Conservation (phyloP, 2,113 vertebrate genomes). For the Perca schrenkii region DNA sequence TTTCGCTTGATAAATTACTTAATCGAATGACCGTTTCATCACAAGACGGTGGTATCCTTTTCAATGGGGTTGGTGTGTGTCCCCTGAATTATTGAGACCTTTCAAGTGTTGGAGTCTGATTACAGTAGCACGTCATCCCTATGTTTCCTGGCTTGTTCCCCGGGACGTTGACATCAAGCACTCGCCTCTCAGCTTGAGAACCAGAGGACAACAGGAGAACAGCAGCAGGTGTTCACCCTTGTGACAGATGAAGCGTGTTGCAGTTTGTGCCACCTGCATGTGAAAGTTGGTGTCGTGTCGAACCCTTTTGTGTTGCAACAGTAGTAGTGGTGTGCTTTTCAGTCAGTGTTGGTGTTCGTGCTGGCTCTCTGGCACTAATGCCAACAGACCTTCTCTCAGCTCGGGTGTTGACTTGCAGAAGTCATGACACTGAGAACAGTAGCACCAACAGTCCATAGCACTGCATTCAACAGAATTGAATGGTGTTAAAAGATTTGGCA, state of each 20-base stretch:
- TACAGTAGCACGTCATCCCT: slow-evolving; percentile 24
- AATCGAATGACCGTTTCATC: no score
- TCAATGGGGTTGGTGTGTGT: background rate
- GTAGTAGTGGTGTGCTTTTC: slow-evolving; percentile 27
- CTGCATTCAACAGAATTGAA: background rate
- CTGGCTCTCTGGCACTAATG: background rate
- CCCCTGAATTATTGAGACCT: slow-evolving; percentile 42
- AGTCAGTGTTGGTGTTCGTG: background rate
- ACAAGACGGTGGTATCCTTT: no score
- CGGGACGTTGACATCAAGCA: background rate
- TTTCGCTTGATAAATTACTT: no score
- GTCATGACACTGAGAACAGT: slow-evolving; percentile 1
- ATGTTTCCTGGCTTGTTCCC: background rate
- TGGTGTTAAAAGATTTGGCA: background rate
- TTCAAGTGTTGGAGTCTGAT: slow-evolving; percentile 42
- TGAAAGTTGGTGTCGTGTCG: background rate
- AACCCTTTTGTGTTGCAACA: slow-evolving; percentile 16
- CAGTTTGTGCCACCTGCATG: slow-evolving; percentile 30
- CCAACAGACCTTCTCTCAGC: background rate
- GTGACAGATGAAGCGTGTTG: slow-evolving; percentile 9
- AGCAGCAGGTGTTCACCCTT: slow-evolving; percentile 39
- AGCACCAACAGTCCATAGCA: background rate
- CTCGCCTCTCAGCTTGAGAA: slow-evolving; percentile 12
- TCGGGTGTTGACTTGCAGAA: background rate
- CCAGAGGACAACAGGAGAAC: slow-evolving; percentile 6